Evolutionary conservation across 2,113 vertebrate genomes (phyloP), one percentile per base, ranked within the genome.

Genomic region (Cavia aperea): DNA sequence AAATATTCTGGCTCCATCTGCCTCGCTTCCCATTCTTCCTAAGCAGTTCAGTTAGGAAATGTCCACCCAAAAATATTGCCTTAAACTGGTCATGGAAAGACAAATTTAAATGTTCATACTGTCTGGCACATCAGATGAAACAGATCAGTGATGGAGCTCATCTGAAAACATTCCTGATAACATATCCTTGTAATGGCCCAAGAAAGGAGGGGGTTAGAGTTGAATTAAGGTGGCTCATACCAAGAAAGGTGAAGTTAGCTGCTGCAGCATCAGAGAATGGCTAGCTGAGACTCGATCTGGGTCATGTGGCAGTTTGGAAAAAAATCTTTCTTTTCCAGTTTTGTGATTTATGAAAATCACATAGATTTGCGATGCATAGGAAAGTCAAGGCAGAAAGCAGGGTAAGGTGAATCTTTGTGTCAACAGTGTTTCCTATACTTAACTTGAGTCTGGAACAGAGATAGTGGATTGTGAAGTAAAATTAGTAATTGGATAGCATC

Each of bases 41-140:
- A 89, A 93, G 63, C 26, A 72, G 77, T 87, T 94, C 70, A 91
- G 26, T 46, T 92, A 92, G 92, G 63, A 95, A 94, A 94, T 94
- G 87, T 89, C 56, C 81, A 92, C 82, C 23, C 89, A 77, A 89
- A 96, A 92, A 89, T 88, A 60, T 26, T 72, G 39, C 39, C 62
- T 94, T 79, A 78, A 86, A 68, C 58, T 65, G 39, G 36, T 86
- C 91, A 93, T 46, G 62, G 83, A 86, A 95, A 94, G 88, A 79
- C 58, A 93, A 91, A 54, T 51, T 85, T 56, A 94, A 68, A 26
- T 91, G n/a, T 92, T 93, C 33, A 16, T 12, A 86, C 18, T 89
- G 24, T 36, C 5, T 49, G 78, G 78, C 33, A 88, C 8, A 29
- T 39, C 36, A 81, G 77, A 26, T 72, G 81, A 78, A 82, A 89